Evolutionary conservation across 2,797 vertebrate species (phyloP).

Genomic region (Hemitrygon akajei): DNA sequence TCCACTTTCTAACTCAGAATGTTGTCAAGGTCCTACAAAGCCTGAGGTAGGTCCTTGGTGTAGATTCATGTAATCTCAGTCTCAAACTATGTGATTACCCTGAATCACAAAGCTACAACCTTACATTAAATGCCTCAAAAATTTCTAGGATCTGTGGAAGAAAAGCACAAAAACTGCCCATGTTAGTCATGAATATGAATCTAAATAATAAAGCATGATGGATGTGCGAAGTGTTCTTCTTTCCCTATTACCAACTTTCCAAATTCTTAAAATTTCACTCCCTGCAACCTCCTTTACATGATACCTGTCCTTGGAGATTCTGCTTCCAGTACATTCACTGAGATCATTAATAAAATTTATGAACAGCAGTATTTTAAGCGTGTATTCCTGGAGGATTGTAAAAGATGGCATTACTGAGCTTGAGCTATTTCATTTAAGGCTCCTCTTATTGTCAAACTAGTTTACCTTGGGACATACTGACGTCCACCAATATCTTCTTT

Average conservation of each 20-base stretch:
- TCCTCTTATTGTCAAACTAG: neutral
- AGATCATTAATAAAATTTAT: neutral
- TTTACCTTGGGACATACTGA: neutral
- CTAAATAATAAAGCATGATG: neutral
- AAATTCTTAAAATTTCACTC: neutral
- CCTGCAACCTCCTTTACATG: neutral
- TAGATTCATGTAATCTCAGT: too few species aligned
- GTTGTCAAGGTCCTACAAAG: neutral
- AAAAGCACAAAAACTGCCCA: neutral
- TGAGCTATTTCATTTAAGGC: neutral
- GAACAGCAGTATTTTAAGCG: neutral
- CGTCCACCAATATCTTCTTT: too few species aligned
- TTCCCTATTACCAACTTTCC: neutral
- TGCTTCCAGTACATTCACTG: neutral
- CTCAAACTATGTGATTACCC: neutral
- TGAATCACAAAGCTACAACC: neutral
- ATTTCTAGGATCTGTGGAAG: neutral
- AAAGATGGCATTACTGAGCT: neutral
- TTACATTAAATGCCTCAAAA: neutral
- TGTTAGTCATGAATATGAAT: neutral
- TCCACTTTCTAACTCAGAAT: neutral
- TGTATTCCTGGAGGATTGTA: neutral
- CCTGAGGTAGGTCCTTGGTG: neutral
- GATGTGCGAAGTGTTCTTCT: neutral
- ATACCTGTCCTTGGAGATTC: neutral